phyloP scores from a whole-genome alignment of 2,888 invertebrate genomes.

The Spodoptera exigua region DNA sequence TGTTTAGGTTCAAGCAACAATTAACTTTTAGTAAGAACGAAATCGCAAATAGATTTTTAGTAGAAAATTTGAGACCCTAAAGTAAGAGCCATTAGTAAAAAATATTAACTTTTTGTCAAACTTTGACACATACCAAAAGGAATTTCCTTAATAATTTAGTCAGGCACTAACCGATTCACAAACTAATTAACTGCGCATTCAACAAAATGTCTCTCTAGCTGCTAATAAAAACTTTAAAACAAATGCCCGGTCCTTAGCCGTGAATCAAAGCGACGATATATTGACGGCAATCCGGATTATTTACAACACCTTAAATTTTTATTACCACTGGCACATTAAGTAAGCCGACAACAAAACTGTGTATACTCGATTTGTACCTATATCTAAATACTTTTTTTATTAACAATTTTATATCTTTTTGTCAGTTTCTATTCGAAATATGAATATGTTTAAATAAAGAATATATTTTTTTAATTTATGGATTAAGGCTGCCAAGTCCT shows the following conservation, averaged over 20 bases:
- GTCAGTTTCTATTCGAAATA: too few species aligned
- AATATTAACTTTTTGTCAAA: too few species aligned
- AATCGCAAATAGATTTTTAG: too few species aligned
- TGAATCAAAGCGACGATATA: conserved; percentile 73
- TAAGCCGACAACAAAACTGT: conserved; percentile 22
- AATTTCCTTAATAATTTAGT: conserved; percentile 17
- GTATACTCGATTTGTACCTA: conserved; percentile 47
- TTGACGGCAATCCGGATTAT: conserved; percentile 75
- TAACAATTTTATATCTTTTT: too few species aligned
- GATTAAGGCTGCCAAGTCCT: too few species aligned
- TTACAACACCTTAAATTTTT: conserved; percentile 67
- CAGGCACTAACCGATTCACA: conserved; percentile 31
- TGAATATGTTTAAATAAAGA: too few species aligned
- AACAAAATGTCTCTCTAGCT: conserved; percentile 59
- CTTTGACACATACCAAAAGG: background rate
- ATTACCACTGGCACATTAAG: conserved; percentile 39
- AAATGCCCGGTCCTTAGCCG: conserved; percentile 50
- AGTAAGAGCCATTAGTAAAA: too few species aligned
- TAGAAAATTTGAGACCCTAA: too few species aligned
- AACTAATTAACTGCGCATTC: conserved; percentile 53
- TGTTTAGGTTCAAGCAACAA: too few species aligned
- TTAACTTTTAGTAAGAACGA: too few species aligned
- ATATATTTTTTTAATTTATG: too few species aligned
- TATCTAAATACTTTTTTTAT: too few species aligned
- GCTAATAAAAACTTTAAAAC: conserved; percentile 59